phyloP scores from a whole-genome alignment of 2,797 vertebrate species.

The Coregonus sp. region DNA sequence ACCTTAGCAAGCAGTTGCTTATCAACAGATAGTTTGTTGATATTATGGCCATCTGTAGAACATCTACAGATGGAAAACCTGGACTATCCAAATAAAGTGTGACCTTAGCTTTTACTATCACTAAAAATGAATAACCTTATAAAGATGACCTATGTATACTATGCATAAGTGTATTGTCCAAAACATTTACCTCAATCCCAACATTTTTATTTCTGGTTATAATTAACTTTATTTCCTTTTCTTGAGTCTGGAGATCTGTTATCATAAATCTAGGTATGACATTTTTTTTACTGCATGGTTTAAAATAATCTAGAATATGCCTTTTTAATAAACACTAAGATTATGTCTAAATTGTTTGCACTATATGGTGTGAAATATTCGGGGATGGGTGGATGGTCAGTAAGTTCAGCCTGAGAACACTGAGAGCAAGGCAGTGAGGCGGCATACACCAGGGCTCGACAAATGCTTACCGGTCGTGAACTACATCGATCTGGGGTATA shows the following conservation, averaged over 20 bases:
- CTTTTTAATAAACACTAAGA: slow-evolving; percentile 40
- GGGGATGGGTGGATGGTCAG: slow-evolving; percentile 62
- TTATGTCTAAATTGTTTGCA: slow-evolving; percentile 40
- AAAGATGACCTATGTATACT: too few species aligned
- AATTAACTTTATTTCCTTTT: neutral
- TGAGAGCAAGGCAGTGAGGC: slow-evolving; percentile 59
- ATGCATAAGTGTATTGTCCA: too few species aligned
- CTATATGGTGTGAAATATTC: slow-evolving; percentile 70
- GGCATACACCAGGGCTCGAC: slow-evolving; percentile 69
- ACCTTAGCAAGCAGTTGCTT: too few species aligned
- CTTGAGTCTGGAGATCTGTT: neutral
- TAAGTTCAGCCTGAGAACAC: slow-evolving; percentile 70
- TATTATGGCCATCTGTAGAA: too few species aligned
- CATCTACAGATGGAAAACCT: too few species aligned
- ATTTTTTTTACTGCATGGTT: slow-evolving; percentile 20
- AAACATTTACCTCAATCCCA: too few species aligned
- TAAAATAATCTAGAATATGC: neutral
- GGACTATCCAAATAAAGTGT: too few species aligned
- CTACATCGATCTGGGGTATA: slow-evolving; percentile 89
- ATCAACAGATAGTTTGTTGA: too few species aligned
- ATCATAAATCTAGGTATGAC: neutral
- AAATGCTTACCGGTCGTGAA: slow-evolving; percentile 83
- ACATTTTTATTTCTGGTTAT: neutral
- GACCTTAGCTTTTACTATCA: too few species aligned
- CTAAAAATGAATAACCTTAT: too few species aligned